Conservation (phyloP, 2,113 vertebrate genomes). For the Rhineura floridana region DNA sequence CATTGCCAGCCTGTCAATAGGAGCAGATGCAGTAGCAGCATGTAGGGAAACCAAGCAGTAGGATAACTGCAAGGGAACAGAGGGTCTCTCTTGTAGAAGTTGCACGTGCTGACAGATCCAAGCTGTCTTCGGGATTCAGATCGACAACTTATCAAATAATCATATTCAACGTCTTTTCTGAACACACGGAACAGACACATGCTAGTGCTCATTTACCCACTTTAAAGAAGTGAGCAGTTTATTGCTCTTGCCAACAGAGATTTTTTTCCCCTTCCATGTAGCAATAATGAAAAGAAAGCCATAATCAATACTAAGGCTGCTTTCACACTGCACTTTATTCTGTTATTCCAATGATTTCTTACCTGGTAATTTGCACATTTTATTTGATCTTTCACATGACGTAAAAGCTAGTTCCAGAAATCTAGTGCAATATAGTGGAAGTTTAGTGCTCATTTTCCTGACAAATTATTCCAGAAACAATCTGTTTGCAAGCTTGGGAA, state of each 20-base stretch:
- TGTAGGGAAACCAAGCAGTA: not conserved
- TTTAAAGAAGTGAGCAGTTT: not conserved
- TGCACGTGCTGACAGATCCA: conserved; percentile 15
- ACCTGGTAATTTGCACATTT: no score
- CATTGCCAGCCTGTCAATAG: conserved; percentile 1
- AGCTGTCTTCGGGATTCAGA: not conserved
- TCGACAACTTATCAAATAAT: not conserved
- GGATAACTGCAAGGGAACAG: not conserved
- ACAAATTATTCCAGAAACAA: no score
- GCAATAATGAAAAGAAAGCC: not conserved
- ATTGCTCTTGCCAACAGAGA: not conserved
- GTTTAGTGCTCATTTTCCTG: no score
- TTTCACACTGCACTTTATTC: no score
- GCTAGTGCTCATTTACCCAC: not conserved
- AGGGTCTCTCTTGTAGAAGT: not conserved
- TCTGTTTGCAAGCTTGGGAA: no score
- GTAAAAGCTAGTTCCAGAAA: no score
- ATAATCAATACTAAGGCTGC: not conserved
- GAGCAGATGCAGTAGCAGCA: conserved; percentile 12
- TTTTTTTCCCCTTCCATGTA: conserved; percentile 7
- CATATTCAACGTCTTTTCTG: not conserved
- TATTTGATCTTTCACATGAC: no score
- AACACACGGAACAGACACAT: not conserved
- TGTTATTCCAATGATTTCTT: no score
- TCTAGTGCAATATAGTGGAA: no score